Base-by-base conservation (phyloP, 92 coral and sea anemone species). In the Galaxea fascicularis region DNA sequence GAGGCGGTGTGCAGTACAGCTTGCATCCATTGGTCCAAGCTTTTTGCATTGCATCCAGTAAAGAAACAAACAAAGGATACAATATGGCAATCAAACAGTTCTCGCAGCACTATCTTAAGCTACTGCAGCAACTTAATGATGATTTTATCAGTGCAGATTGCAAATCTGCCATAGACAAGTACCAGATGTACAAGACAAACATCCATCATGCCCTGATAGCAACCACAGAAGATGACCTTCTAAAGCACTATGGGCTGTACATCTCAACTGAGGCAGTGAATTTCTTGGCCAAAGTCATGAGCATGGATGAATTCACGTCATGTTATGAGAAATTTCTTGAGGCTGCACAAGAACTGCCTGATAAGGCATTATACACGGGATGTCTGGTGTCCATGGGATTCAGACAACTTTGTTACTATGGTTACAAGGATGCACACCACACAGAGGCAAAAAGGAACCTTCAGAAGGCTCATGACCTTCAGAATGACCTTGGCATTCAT, bases 341-440 rank as follows among this genome's bases (percentile, higher is more conserved):
- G 4, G 71, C 24, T 17, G 93, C 93, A 68, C 14, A 21, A 3
- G 21, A 3, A 1, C 39, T 86, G 74, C 18, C 66, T 11, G 89
- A 91, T 66, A 76, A 60, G 35, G 64, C 80, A 29, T 85, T 80
- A 3, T 87, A 84, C 72, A 89, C 92, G 35, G 93, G 87, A 59
- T 94, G 95, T 58, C 84, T 86, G 16, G 88, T 90, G 6, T 92
- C 98, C 26, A 71, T 89, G 44, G 98, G 98, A 17, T 94, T 94
- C 84, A 94, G 82, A 71, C 91, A 81, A 63, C 86, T 94, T 13
- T 94, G 98, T 69, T 91, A 86, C 74, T 73, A 92, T 89, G 92
- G 95, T 24, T 82, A 88, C 71, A 64, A 70, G 11, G 81, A 79
- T 57, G 53, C 80, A 49, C 20, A 31, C 24, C 29, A 13, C 4